Evolutionary conservation across 2,113 vertebrate genomes (phyloP).

Genomic region (Pachyramphus minor): DNA sequence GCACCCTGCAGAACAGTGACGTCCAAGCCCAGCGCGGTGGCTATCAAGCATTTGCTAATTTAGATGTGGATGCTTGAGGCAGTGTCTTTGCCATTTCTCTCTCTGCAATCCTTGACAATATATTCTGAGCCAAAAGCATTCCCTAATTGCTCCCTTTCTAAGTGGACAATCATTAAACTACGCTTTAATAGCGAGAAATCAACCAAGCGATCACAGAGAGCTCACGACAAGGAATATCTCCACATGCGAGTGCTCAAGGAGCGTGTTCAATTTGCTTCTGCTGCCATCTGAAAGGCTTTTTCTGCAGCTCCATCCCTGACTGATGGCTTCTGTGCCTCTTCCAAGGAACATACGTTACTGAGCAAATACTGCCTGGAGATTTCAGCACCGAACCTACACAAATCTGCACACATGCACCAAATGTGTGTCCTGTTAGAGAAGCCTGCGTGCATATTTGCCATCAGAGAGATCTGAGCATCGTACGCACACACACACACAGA

Average conservation of each 20-base stretch:
- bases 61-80: background rate
- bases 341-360: constrained; percentile 61
- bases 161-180: constrained; percentile 34
- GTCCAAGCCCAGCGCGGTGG: background rate
- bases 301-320: constrained; percentile 10
- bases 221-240: background rate
- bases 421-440: constrained; percentile 30
- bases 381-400: constrained; percentile 12
- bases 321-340: constrained; percentile 54
- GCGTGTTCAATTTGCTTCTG: background rate
- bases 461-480: constrained; percentile 46
- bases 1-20: background rate
- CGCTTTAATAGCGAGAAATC: background rate
- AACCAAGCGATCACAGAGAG: background rate
- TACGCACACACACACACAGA: background rate
- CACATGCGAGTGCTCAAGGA: background rate
- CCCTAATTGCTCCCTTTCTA: constrained; percentile 7
- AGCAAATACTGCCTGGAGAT: constrained; percentile 55
- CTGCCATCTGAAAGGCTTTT: constrained; percentile 48
- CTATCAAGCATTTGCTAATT: background rate
- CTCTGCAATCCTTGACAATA: background rate
- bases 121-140: background rate
- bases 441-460: constrained; percentile 29
- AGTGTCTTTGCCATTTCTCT: background rate
- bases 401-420: constrained; percentile 11